Evolutionary conservation across 2,113 vertebrate genomes (phyloP), one percentile per base, ranked within the genome.

Genomic region (Bos indicus): DNA sequence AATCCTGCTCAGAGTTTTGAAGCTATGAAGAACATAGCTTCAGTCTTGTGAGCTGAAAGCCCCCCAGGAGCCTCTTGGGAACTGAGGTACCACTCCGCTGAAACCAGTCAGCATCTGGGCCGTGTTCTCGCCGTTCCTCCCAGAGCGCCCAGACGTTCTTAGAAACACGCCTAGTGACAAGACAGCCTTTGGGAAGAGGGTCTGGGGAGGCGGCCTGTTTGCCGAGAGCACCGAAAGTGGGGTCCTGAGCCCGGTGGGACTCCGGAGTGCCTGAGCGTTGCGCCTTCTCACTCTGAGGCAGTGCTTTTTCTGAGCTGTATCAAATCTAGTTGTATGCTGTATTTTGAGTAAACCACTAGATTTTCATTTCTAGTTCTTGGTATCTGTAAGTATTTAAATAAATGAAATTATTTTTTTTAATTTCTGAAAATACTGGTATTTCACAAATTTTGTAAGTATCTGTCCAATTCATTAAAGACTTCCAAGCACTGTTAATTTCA

Each of bases 191-290:
- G 59, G 64, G 33, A 23, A 10, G 6, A 40, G 26, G 13, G 28
- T 2, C 25, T 2, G 19, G 52, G 1, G 8, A 3, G 80, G 6
- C 0, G 30, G 2, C 5, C 28, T 13, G 2, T 43, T 15, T 33
- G 28, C 52, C 25, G 5, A 40, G 3, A 83, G 48, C n/a, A 13
- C 48, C 30, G 0, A 16, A 36, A 33, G 36, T 13, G 43, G 4
- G 21, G 74, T 83, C 86, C 71, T 8, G 28, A 33, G 71, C 25
- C 21, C 0, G 0, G 36, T 14, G 81, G 88, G 54, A 33, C 54
- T 48, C 33, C 30, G 5, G 16, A 25, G 36, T 6, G 17, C 52
- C 48, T 30, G 23, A n/a, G 59, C 25, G 40, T 11, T 26, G 16
- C 10, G 43, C 9, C 28, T 60, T 54, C 46, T 16, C 25, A 1